Base-by-base conservation (phyloP, 64 coral and sea anemone genomes). In the Anthopleura sola region DNA sequence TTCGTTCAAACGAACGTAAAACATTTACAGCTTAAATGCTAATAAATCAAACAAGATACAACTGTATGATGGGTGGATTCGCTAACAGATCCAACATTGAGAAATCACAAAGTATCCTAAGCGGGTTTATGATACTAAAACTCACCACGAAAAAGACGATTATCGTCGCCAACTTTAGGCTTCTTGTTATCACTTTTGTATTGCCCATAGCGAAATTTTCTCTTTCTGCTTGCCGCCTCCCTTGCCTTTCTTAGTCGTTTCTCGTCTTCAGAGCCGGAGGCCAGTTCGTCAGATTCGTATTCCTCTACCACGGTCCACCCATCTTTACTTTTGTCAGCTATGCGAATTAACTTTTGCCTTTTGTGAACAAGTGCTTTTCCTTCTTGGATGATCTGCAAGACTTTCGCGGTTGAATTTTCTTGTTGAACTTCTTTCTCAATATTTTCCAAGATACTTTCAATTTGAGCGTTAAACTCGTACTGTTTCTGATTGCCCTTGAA, bases 71-170 rank as follows among this genome's bases (percentile, higher is more conserved):
- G 55, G 55, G 12, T 56, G 55, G 55, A 56, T 56, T 18, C 55
- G 19, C 55, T 56, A 18, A 12, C 55, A 20, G 14, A 56, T 56
- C 19, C 55, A 14, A n/a, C n/a, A 14, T 18, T 56, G 55, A 56
- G 55, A n/a, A 18, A 56, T 56, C 55, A 56, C 55, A 56, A 56
- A 56, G 55, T 56, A 18, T 6, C 10, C 36, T 33, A 39, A 44
- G 18, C 47, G 6, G 47, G 9, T 39, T n/a, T 23, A 21, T 39
- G 18, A 66, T 38, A 38, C 12, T 5, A 48, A 48, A 48, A 48
- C 87, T 44, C 36, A 90, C 88, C 82, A 34, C 55, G 82, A 90
- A 90, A 90, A 90, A 90, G 54, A 44, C 56, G 88, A 49, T 85
- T 38, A 58, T 90, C 82, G 2, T 60, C 55, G 19, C 81, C 76